These are phyloP conservation scores for Nothoprocta perdicaria DNA, from an alignment of 2,113 vertebrate species.

Conservation along the genomic window DNA sequence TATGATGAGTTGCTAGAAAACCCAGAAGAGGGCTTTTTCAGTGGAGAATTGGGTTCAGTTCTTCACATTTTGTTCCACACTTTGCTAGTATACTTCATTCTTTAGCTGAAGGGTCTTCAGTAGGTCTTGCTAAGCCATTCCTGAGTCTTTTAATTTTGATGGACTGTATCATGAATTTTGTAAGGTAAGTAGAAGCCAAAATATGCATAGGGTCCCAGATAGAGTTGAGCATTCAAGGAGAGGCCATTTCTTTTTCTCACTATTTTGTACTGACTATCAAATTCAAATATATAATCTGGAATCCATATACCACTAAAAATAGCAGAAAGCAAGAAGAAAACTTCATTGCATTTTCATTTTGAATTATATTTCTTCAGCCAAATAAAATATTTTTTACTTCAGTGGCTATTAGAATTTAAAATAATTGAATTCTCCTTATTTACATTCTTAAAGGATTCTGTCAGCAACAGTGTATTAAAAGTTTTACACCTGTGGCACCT, in stretches of 20 bases:
- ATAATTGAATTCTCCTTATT: constrained; percentile 21
- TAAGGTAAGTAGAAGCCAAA: background rate
- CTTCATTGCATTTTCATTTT: background rate
- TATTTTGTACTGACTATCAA: background rate
- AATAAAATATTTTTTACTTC: constrained; percentile 8
- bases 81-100: background rate
- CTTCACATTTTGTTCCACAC: background rate
- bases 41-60: background rate
- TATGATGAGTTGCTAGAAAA: background rate
- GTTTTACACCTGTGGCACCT: background rate
- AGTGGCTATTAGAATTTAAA: constrained; percentile 7
- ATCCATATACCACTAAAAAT: background rate
- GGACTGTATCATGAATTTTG: background rate
- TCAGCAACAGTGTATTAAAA: background rate
- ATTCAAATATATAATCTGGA: background rate
- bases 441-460: constrained; percentile 19
- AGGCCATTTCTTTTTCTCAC: background rate
- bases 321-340: background rate
- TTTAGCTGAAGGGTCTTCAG: background rate
- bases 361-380: background rate
- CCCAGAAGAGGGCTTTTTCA: background rate
- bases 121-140: background rate
- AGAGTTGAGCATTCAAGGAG: background rate
- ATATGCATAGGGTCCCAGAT: rapidly evolving
- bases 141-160: background rate